phyloP scores from a whole-genome alignment of 2,113 vertebrate species.

The Balaeniceps rex region DNA sequence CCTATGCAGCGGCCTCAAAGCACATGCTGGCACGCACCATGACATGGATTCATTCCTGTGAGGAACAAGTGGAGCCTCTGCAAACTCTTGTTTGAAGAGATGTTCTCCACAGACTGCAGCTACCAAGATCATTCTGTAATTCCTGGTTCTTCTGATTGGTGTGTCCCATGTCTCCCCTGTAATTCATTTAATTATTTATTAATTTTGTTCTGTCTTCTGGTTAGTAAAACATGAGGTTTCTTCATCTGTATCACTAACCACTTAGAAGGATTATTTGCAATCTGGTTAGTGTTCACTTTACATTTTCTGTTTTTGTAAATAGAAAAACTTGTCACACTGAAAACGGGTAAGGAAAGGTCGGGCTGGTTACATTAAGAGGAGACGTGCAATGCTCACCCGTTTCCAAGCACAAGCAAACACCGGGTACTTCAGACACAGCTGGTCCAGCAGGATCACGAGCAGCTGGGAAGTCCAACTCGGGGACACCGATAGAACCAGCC shows the following conservation, averaged over 20 bases:
- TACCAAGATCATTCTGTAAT: not conserved
- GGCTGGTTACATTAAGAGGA: accelerated
- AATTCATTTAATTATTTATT: not conserved
- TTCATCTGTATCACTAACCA: not conserved
- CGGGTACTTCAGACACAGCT: accelerated
- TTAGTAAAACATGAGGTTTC: not conserved
- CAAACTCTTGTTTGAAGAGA: not conserved
- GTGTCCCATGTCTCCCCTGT: too few species aligned
- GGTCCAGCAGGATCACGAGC: accelerated
- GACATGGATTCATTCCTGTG: accelerated
- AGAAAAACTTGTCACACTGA: not conserved
- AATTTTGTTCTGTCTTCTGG: not conserved
- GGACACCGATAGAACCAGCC: accelerated
- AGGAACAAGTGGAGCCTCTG: not conserved
- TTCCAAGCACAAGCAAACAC: not conserved
- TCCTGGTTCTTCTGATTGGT: too few species aligned
- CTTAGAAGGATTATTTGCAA: not conserved
- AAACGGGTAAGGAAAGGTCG: accelerated
- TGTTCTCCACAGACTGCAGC: not conserved
- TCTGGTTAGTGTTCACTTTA: not conserved
- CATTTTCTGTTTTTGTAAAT: not conserved
- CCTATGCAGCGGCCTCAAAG: not conserved
- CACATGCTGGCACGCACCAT: too few species aligned
- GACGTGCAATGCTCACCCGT: accelerated
- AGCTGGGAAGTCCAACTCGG: accelerated